phyloP scores from a whole-genome alignment of 2,797 vertebrate genomes.

The Percopsis omiscomaycus region DNA sequence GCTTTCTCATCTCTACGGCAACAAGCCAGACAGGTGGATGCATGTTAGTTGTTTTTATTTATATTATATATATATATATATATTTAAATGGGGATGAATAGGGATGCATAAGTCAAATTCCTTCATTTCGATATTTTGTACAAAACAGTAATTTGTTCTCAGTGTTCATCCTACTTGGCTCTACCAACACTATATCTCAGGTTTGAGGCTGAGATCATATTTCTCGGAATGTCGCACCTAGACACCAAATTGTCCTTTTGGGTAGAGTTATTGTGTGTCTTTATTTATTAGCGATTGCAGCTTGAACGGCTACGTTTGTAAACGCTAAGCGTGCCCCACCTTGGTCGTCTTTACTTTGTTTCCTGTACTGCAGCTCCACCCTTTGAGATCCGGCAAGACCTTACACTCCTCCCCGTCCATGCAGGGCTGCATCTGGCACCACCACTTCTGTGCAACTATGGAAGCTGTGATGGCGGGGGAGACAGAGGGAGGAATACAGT shows the following conservation, averaged over 20 bases:
- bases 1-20: constrained; percentile 7
- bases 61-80: too few relatives aligned
- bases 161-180: too few relatives aligned
- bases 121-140: too few relatives aligned
- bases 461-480: constrained; percentile 78
- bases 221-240: too few relatives aligned
- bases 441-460: constrained; percentile 98
- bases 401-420: constrained; percentile 94
- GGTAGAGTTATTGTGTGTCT: too few relatives aligned
- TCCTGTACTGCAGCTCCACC: constrained; percentile 98
- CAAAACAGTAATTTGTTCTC: too few relatives aligned
- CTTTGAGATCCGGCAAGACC: constrained; percentile 94
- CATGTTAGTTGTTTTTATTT: constrained; percentile 6
- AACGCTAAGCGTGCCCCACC: constrained; percentile 69
- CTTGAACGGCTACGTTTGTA: neutral
- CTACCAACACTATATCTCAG: too few relatives aligned
- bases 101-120: too few relatives aligned
- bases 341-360: constrained; percentile 98
- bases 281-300: neutral
- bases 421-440: constrained; percentile 99
- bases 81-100: too few relatives aligned
- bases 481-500: neutral
- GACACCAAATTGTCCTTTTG: too few relatives aligned
- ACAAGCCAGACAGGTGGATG: constrained; percentile 18
- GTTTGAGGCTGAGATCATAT: too few relatives aligned